Conservation (phyloP, 1,140 invertebrate species). For the Drosophila nannoptera region DNA sequence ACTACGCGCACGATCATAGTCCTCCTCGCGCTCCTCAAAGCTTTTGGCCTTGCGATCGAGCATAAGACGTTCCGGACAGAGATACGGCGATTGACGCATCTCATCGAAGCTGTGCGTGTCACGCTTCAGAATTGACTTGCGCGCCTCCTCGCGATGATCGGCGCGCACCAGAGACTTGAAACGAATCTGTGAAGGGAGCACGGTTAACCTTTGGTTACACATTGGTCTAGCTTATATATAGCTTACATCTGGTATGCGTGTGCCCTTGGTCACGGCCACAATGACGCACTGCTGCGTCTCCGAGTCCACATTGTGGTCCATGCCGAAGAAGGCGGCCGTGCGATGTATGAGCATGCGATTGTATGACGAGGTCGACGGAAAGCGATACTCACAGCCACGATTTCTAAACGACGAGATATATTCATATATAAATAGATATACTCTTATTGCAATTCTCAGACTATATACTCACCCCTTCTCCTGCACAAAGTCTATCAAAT, state of each 20-base stretch:
- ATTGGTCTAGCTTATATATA: neutral
- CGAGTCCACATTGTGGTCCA: constrained; percentile 94
- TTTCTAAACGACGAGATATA: constrained; percentile 53
- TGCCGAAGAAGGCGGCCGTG: constrained; percentile 93
- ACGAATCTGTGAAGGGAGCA: constrained; percentile 72
- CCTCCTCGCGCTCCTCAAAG: constrained; percentile 93
- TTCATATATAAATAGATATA: neutral
- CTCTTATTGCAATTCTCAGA: neutral
- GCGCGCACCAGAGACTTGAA: constrained; percentile 83
- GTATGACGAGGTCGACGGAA: constrained; percentile 95
- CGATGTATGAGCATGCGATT: constrained; percentile 97
- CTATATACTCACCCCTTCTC: constrained; percentile 86
- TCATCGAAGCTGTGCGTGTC: constrained; percentile 90
- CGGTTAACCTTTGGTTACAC: constrained; percentile 1
- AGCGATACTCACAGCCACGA: constrained; percentile 86
- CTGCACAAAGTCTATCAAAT: constrained; percentile 89
- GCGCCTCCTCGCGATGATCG: constrained; percentile 83
- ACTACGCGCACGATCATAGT: constrained; percentile 89
- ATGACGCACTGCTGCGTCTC: constrained; percentile 90
- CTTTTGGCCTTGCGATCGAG: constrained; percentile 89
- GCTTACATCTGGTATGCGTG: constrained; percentile 83
- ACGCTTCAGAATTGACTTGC: constrained; percentile 90
- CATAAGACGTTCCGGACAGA: constrained; percentile 82
- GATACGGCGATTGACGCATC: constrained; percentile 69
- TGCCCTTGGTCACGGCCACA: constrained; percentile 84